Conservation (phyloP, 2,888 invertebrate genomes). For the Arctia plantaginis region DNA sequence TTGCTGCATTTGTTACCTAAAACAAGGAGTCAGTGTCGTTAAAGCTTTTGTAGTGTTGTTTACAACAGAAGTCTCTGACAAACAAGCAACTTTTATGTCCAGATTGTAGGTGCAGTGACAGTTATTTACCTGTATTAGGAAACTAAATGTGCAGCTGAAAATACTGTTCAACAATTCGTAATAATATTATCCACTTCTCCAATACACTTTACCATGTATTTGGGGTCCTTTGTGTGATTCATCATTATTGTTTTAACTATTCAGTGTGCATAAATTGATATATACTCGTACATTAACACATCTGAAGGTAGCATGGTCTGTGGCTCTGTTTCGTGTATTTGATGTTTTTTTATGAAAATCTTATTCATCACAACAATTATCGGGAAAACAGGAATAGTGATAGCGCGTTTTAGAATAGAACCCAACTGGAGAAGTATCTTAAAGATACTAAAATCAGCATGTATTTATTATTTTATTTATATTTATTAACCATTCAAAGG, state of each 20-base stretch:
- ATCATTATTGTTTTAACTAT: neutral
- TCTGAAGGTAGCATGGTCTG: neutral
- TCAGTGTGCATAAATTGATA: neutral
- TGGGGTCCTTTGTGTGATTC: too few relatives aligned
- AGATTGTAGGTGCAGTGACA: neutral
- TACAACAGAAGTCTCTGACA: conserved; percentile 9
- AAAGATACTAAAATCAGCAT: neutral
- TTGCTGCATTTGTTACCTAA: conserved; percentile 17
- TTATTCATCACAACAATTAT: neutral
- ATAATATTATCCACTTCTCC: neutral
- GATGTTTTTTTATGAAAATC: neutral
- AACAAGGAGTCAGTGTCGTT: conserved; percentile 10
- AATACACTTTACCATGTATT: neutral
- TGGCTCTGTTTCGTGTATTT: neutral
- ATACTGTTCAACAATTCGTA: neutral
- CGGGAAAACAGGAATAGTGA: too few relatives aligned
- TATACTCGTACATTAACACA: too few relatives aligned
- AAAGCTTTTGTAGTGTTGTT: conserved; percentile 12
- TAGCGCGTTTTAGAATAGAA: neutral
- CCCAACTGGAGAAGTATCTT: neutral
- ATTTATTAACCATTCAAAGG: neutral
- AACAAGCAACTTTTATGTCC: conserved; percentile 5
- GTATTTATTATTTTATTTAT: neutral
- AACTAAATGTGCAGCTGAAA: neutral
- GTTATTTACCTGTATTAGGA: neutral